Evolutionary conservation across 1,140 invertebrate species (phyloP), one percentile per base, ranked within the genome.

Genomic region (Leptoteleia sp.): DNA sequence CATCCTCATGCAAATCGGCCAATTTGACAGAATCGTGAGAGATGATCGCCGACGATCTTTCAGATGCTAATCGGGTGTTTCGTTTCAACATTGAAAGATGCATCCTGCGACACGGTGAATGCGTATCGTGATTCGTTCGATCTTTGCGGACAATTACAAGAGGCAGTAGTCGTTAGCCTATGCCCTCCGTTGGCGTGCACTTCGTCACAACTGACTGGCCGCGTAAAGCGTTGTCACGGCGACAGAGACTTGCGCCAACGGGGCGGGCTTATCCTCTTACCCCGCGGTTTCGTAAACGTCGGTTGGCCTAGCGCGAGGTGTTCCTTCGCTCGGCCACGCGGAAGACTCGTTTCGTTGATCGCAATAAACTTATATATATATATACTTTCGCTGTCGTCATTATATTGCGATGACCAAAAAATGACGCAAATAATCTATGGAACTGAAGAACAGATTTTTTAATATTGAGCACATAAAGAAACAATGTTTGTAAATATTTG

Each of bases 131-230:
- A 85, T 85, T 76, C 83, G 80, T 81, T 82, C 78, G 78, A 83
- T 85, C 78, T 73, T 52, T 37, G 65, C 13, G 83, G 85, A 86
- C 86, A 88, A 88, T 87, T 87, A 85, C 85, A 85, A 85, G 85
- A 83, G 84, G 81, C 83, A 83, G 85, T 88, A 87, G 85, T 88
- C 84, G 86, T 88, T 87, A 87, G 82, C 85, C 85, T 87, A 84
- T 87, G 83, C 67, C 84, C 82, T 72, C 82, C 79, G 84, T 86
- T 85, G 85, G 82, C 81, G 85, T 84, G 83, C 84, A 82, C 83
- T 85, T 83, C 85, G 87, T 88, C 87, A 87, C 87, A 88, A 85
- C 84, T 85, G 84, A 86, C 82, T 86, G 84, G 67, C n/a, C 79
- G 68, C 76, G 73, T 73, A 55, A 76, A 81, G 76, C 81, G 72